These are phyloP conservation scores for Columba guinea DNA, from an alignment of 2,797 vertebrate species.

Conservation along the genomic window DNA sequence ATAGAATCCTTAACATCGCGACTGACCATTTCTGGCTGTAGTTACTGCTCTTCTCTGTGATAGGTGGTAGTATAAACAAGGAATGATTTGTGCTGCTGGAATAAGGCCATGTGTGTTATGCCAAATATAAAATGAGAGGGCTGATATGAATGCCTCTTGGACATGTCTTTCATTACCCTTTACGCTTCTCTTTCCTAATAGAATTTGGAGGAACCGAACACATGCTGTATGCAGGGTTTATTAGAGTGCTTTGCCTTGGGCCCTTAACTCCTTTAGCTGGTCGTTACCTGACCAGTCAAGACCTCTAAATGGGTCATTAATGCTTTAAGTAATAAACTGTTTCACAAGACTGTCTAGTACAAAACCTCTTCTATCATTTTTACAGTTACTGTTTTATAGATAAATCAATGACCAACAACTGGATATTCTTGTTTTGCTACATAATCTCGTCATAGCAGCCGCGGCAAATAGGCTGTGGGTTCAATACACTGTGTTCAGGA, in stretches of 20 bases:
- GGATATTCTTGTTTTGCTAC: slow-evolving; percentile 59
- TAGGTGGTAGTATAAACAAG: slow-evolving; percentile 60
- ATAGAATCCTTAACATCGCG: not conserved
- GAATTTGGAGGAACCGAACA: slow-evolving; percentile 58
- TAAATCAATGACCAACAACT: slow-evolving; percentile 63
- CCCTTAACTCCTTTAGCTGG: slow-evolving; percentile 71
- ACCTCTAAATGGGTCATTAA: slow-evolving; percentile 74
- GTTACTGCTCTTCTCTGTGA: not conserved
- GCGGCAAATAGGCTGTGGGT: not conserved
- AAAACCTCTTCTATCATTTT: slow-evolving; percentile 69
- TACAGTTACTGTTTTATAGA: slow-evolving; percentile 72
- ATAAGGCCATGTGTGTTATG: slow-evolving; percentile 36
- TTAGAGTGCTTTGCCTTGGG: slow-evolving; percentile 63
- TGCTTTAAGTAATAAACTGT: slow-evolving; percentile 74
- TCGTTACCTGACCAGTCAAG: slow-evolving; percentile 73
- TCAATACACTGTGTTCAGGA: not conserved
- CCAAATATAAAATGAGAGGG: slow-evolving; percentile 65
- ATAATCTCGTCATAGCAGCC: not conserved
- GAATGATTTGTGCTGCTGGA: slow-evolving; percentile 61
- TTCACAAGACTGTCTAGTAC: slow-evolving; percentile 59
- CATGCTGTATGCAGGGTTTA: slow-evolving; percentile 61
- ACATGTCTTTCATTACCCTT: slow-evolving; percentile 65
- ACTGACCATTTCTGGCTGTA: not conserved
- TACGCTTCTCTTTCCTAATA: slow-evolving; percentile 50
- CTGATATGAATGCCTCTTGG: slow-evolving; percentile 63